These are phyloP conservation scores for Arctopsyche grandis DNA, from an alignment of 1,140 invertebrate genomes.

Conservation along the genomic window DNA sequence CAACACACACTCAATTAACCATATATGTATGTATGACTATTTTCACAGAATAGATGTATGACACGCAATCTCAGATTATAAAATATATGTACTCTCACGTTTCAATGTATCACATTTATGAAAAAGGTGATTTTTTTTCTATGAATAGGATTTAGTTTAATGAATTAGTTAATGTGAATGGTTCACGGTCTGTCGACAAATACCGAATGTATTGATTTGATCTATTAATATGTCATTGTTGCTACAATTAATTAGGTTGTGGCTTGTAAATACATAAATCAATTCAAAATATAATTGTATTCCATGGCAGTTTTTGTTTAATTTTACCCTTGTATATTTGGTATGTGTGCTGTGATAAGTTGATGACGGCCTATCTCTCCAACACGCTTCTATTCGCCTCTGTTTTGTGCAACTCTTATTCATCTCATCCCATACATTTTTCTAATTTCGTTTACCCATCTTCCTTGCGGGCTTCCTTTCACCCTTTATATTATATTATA, in stretches of 20 bases:
- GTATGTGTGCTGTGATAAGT: too few relatives aligned
- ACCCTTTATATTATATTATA: too few relatives aligned
- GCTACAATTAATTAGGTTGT: constrained; percentile 10
- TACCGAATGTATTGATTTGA: neutral
- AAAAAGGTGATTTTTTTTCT: neutral
- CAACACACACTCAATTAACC: neutral
- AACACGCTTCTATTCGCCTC: too few relatives aligned
- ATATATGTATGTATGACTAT: neutral
- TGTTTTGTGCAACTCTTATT: too few relatives aligned
- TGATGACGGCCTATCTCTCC: too few relatives aligned
- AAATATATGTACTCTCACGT: too few relatives aligned
- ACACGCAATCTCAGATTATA: too few relatives aligned
- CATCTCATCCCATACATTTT: too few relatives aligned
- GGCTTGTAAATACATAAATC: constrained; percentile 12
- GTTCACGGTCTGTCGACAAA: constrained; percentile 4
- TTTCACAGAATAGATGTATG: neutral
- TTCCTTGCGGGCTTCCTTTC: too few relatives aligned
- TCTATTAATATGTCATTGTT: neutral
- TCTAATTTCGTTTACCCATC: too few relatives aligned
- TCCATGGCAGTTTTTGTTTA: neutral
- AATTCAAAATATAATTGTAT: constrained; percentile 25
- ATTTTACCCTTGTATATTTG: too few relatives aligned
- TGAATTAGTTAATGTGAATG: neutral
- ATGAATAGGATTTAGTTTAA: constrained; percentile 12
- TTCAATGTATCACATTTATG: neutral